Conservation (phyloP, 1,140 invertebrate species). For the Apolygus lucorum region DNA sequence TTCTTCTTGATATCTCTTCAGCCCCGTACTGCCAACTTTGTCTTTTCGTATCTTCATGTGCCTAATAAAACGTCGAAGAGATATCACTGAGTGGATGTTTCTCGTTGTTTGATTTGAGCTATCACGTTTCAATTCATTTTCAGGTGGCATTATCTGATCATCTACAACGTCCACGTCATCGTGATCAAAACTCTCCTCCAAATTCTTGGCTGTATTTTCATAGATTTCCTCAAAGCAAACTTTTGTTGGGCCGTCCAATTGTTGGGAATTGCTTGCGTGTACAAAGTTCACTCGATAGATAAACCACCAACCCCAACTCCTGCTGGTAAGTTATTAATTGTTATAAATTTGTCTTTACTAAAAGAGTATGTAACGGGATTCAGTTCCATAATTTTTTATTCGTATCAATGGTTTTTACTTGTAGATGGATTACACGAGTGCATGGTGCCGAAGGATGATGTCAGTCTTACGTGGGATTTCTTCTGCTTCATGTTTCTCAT, state of each 20-base stretch:
- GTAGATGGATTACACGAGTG: constrained; percentile 46
- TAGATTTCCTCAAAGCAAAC: constrained; percentile 48
- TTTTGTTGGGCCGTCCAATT: constrained; percentile 85
- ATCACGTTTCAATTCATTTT: constrained; percentile 36
- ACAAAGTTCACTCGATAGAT: constrained; percentile 49
- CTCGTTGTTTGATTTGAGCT: too few species aligned
- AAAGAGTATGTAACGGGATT: too few species aligned
- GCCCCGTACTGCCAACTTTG: too few species aligned
- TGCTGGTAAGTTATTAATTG: too few species aligned
- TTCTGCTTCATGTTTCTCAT: constrained; percentile 89
- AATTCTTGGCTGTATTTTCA: constrained; percentile 82
- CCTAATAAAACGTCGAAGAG: too few species aligned
- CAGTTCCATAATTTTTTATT: too few species aligned
- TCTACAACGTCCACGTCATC: constrained; percentile 85
- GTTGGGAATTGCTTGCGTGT: constrained; percentile 79
- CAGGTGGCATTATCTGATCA: constrained; percentile 84
- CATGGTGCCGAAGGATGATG: constrained; percentile 63
- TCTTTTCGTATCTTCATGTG: too few species aligned
- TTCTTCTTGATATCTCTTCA: too few species aligned
- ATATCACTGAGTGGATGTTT: too few species aligned
- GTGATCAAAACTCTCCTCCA: constrained; percentile 75
- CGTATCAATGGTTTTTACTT: background rate
- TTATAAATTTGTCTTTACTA: too few species aligned
- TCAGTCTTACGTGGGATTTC: constrained; percentile 87
- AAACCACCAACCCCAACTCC: background rate